A percentile compares a stretch with the other conserved stretches of the same genome.
Evolutionary conservation across 2,888 invertebrate genomes (phyloP).

Genomic region (Drosophila kanekoi): DNA sequence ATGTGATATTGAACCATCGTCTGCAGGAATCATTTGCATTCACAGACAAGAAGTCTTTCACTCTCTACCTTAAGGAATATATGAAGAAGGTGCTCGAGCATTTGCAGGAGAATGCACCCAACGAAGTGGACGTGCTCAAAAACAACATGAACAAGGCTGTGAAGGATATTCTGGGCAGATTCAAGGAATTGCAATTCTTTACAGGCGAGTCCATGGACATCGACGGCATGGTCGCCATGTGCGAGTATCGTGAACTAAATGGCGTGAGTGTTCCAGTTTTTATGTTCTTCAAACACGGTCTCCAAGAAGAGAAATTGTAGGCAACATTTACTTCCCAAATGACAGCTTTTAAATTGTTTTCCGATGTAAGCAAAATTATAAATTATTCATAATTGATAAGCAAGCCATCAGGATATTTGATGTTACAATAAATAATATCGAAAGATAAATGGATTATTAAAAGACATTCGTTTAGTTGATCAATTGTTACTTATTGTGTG

Average conservation of each 20-base stretch:
- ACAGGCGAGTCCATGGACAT: conserved; percentile 96
- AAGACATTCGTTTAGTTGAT: background rate
- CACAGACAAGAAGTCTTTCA: conserved; percentile 95
- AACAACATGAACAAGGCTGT: conserved; percentile 96
- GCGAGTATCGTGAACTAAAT: conserved; percentile 96
- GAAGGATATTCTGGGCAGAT: conserved; percentile 95
- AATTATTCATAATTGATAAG: background rate
- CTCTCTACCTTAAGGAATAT: conserved; percentile 96
- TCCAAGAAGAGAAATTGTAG: conserved; percentile 97
- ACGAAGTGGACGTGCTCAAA: conserved; percentile 95
- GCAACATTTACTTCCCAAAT: background rate
- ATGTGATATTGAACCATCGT: conserved; percentile 96
- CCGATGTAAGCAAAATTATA: conserved; percentile 4
- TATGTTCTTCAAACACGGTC: conserved; percentile 98
- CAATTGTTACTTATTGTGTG: background rate
- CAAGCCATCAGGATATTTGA: background rate
- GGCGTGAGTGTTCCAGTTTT: conserved; percentile 93
- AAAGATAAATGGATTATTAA: background rate
- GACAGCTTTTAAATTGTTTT: background rate
- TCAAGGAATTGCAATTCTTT: conserved; percentile 97
- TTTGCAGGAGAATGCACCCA: conserved; percentile 92
- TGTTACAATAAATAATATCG: background rate
- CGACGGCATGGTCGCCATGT: conserved; percentile 96
- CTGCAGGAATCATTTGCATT: conserved; percentile 94
- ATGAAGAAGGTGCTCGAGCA: conserved; percentile 96